These are phyloP conservation scores for Artemisiospiza belli DNA, from an alignment of 2,113 vertebrate species.

Conservation along the genomic window DNA sequence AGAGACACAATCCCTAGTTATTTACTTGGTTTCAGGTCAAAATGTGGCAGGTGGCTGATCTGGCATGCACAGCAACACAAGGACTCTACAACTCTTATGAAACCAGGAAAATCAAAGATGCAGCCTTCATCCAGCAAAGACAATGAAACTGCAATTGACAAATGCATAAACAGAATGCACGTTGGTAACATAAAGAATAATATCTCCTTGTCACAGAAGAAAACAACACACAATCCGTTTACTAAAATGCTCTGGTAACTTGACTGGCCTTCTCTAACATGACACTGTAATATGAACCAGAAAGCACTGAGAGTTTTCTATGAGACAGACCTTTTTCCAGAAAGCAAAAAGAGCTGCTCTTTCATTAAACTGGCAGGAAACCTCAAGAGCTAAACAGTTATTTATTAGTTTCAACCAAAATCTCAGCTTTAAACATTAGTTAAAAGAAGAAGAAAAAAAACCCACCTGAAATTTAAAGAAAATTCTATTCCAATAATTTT, in stretches of 20 bases:
- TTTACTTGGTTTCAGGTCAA: neutral
- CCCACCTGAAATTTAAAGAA: neutral
- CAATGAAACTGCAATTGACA: neutral
- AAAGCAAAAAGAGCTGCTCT: neutral
- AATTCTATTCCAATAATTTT: neutral
- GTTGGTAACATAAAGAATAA: neutral
- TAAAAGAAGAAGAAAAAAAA: neutral
- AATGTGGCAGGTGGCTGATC: neutral
- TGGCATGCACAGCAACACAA: neutral
- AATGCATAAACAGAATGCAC: neutral
- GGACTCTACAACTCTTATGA: neutral
- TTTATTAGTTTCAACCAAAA: neutral
- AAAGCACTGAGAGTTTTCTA: neutral
- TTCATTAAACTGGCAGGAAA: neutral
- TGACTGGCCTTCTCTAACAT: accelerated
- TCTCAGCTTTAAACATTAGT: neutral
- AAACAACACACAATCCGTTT: neutral
- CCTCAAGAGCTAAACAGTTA: neutral
- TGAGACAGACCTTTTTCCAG: neutral
- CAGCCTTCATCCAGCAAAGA: neutral
- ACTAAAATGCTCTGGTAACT: neutral
- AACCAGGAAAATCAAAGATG: neutral
- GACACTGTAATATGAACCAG: neutral
- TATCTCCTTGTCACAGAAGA: neutral
- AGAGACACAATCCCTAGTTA: neutral